Conservation (phyloP, 1,140 invertebrate species). For the Pogonognathellus flavescens region DNA sequence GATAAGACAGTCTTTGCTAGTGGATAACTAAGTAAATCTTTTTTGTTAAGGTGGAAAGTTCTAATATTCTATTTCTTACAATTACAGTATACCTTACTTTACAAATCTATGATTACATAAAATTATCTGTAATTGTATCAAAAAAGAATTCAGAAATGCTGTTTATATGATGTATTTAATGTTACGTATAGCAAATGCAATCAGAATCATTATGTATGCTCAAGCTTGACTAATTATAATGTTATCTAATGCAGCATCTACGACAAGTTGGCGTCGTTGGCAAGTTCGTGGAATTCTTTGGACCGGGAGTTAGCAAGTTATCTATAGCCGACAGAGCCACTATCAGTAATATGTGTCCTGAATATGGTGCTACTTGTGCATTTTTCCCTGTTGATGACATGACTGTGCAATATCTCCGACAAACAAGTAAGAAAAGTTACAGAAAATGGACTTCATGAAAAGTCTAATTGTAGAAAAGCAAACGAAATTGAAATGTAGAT, state of each 20-base stretch:
- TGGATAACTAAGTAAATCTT: too few species aligned
- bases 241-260: conserved; percentile 79
- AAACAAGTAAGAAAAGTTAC: conserved; percentile 81
- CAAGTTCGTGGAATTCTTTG: conserved; percentile 99
- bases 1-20: too few species aligned
- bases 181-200: too few species aligned
- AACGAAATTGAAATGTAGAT: too few species aligned
- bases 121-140: too few species aligned
- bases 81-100: too few species aligned
- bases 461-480: conserved; percentile 39
- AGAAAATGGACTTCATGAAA: background rate
- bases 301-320: conserved; percentile 88
- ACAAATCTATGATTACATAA: too few species aligned
- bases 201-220: too few species aligned
- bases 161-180: too few species aligned
- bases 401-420: conserved; percentile 86
- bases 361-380: conserved; percentile 96
- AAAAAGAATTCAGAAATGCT: too few species aligned
- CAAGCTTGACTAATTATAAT: background rate
- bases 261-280: conserved; percentile 95
- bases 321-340: conserved; percentile 95
- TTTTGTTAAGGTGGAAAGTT: too few species aligned
- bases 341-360: conserved; percentile 98
- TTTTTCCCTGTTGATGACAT: conserved; percentile 95
- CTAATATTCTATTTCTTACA: too few species aligned